Base-by-base conservation (phyloP, 2,888 invertebrate genomes). In the Clusia tigrina region DNA sequence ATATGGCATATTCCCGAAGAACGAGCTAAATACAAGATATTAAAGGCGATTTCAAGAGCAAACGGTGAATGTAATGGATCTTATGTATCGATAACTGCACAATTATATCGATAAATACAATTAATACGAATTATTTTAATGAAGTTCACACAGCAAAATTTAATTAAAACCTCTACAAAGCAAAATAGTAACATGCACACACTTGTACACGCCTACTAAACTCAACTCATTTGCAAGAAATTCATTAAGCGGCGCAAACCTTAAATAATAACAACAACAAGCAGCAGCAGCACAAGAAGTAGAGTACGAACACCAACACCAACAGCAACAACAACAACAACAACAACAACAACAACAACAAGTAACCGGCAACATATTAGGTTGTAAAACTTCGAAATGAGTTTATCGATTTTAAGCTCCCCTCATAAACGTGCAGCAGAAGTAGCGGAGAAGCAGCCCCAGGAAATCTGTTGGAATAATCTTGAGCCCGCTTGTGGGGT, bases 351-450 rank as follows among this genome's bases (percentile, higher is more conserved):
- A 42, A 57, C 25, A n/a, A 12, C 23, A 57, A n/a, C 42, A 15
- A 48, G 18, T 53, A 12, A 32, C 32, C 42, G 52, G 51, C 53
- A 61, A 22, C 56, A 56, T 56, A 56, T 62, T 51, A 66, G 68
- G 65, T 65, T 65, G 67, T 69, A 70, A 68, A 75, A 76, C 74
- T 76, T 77, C 74, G 73, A 76, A 76, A 76, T 76, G 77, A 76
- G 77, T 77, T 76, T 76, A 76, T 76, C 76, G 76, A 76, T 76
- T 76, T 76, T 77, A 72, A 68, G 73, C 74, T 48, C 69, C 18
- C 61, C 60, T 58, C 66, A 62, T 55, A 32, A 32, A 32, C 38
- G 52, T 60, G 58, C 60, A 70, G 71, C 69, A 73, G 66, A 70
- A 58, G 68, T 63, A 69, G 53, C 57, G 58, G n/a, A n/a, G n/a